Evolutionary conservation across 2,113 vertebrate genomes (phyloP), one percentile per base, ranked within the genome.

Genomic region (Chaetura pelagica): DNA sequence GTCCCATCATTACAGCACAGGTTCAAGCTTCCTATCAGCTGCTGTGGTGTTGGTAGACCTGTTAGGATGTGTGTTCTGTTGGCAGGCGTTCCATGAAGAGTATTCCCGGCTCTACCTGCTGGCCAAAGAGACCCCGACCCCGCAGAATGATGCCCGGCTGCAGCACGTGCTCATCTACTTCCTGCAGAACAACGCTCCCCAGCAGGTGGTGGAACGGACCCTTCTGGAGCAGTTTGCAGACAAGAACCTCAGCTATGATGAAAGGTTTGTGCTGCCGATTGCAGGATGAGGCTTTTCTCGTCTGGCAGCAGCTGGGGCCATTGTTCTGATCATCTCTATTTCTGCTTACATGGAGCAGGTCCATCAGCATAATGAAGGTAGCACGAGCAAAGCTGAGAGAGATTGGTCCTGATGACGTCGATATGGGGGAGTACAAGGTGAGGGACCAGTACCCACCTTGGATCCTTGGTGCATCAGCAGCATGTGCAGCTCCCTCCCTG

Each of bases 371-470:
- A 44, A 99, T 99, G 99, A 99, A 99, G 86, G 99, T 99, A 68
- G 99, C 99, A 10, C 98, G 98, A 72, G 91, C 98, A 5, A 99
- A 99, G 90, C 97, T 99, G 71, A 99, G 98, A 12, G 98, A 99
- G 76, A 99, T 99, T 18, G 99, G 98, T 52, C 99, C 99, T 5
- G 98, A 99, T 2, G 99, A 99, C 26, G 98, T 99, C 96, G 98
- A 99, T 71, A 99, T 99, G 99, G 99, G 99, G 35, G 99, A 99
- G 83, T 99, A 99, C 86, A 94, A 98, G 99, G 99, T 99, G 71
- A 89, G 62, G 52, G 32, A 49, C 10, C 12, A 5, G 35, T 13
- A 42, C 14, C 40, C 40, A 42, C 30, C n/a, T 12, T 46, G 35
- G 19, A 42, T 63, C 38, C 51, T 64, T 73, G 40, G 40, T 14